Percentiles rank a stretch among this genome's conserved stretches.
Evolutionary conservation across 1,140 invertebrate species (phyloP).

Genomic region (Pseudomyrmex sp.): DNA sequence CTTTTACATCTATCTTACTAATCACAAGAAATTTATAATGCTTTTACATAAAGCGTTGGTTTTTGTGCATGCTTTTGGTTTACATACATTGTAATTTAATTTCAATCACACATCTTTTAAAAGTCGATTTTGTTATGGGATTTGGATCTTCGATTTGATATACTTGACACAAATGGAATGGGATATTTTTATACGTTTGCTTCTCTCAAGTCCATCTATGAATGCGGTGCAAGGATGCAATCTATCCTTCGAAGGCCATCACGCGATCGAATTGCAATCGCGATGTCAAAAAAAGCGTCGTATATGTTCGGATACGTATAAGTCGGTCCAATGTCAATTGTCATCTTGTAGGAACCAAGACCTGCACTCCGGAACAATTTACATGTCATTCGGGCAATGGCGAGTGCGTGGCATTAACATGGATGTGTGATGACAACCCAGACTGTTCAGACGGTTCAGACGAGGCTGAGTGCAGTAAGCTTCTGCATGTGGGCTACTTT

Average conservation of each 20-base stretch:
- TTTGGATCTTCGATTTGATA: background rate
- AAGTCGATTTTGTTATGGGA: too few species aligned
- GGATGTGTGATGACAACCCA: slow-evolving; percentile 95
- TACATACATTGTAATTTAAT: too few species aligned
- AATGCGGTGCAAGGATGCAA: slow-evolving; percentile 21
- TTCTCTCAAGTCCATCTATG: background rate
- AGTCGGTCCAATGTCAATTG: slow-evolving; percentile 60
- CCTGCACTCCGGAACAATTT: slow-evolving; percentile 94
- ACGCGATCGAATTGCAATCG: background rate
- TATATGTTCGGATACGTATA: background rate
- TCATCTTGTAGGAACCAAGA: slow-evolving; percentile 88
- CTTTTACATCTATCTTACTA: background rate
- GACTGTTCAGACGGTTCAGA: slow-evolving; percentile 96
- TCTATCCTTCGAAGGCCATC: background rate
- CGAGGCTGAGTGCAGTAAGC: slow-evolving; percentile 95
- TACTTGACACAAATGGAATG: too few species aligned
- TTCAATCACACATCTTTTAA: too few species aligned
- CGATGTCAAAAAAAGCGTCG: background rate
- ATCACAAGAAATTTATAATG: background rate
- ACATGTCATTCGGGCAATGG: slow-evolving; percentile 91
- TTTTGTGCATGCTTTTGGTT: background rate
- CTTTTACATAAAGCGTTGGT: background rate
- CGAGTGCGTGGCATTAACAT: slow-evolving; percentile 95
- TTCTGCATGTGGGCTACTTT: slow-evolving; percentile 68
- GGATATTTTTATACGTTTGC: background rate